Evolutionary conservation across 2,113 vertebrate genomes (phyloP).

Genomic region (Eudyptes chrysolophus): DNA sequence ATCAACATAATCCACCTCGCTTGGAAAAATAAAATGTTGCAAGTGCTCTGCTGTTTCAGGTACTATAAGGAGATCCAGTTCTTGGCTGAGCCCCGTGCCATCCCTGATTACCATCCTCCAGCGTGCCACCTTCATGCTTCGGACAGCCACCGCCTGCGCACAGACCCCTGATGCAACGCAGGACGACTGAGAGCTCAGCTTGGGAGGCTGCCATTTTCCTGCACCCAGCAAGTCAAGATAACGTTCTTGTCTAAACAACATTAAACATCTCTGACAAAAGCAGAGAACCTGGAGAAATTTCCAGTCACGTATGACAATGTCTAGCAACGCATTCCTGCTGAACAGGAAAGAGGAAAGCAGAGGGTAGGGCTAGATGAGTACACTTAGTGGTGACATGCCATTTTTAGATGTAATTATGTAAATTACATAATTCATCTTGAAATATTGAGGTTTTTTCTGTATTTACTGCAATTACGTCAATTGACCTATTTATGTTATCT

Average conservation of each 20-base stretch:
- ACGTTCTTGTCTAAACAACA: background rate
- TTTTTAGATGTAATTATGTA: slow-evolving; percentile 75
- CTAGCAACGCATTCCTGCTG: background rate
- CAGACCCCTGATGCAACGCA: background rate
- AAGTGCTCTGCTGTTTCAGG: background rate
- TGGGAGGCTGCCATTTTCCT: background rate
- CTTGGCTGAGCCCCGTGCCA: background rate
- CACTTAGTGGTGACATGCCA: slow-evolving; percentile 53
- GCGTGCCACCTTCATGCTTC: rapidly evolving
- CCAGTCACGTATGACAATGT: background rate
- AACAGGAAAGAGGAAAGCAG: background rate
- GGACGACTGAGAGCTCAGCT: background rate
- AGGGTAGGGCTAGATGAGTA: slow-evolving; percentile 26
- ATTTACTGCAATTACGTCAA: slow-evolving; percentile 78
- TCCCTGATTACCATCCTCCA: background rate
- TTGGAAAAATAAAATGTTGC: background rate
- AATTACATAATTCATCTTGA: slow-evolving; percentile 69
- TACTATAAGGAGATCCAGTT: background rate
- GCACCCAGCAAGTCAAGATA: background rate
- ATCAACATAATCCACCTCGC: rapidly evolving
- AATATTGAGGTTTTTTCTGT: slow-evolving; percentile 61
- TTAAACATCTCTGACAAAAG: background rate
- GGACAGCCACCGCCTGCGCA: background rate
- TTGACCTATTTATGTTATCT: slow-evolving; percentile 80
- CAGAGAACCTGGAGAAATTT: background rate